These are phyloP conservation scores for Epinotia brunnichana DNA, from an alignment of 2,888 invertebrate genomes.

Conservation along the genomic window DNA sequence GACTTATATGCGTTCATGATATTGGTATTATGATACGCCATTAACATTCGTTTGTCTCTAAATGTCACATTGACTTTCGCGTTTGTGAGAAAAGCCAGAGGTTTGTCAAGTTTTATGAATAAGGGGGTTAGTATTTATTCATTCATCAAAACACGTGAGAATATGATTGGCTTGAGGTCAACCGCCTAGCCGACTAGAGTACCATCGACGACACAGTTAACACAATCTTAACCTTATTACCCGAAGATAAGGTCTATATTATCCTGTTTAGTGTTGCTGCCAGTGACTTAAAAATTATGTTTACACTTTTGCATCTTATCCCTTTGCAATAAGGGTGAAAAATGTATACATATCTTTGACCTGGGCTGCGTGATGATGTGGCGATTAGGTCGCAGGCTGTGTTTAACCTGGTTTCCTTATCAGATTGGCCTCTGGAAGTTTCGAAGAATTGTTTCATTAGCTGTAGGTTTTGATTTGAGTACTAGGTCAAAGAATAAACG, in stretches of 20 bases:
- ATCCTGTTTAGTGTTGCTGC: background rate
- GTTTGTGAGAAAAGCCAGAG: no score
- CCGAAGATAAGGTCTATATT: background rate
- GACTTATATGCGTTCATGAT: no score
- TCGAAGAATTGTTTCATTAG: slow-evolving; percentile 32
- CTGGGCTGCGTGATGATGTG: background rate
- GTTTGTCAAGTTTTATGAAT: no score
- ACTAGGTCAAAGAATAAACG: slow-evolving; percentile 15
- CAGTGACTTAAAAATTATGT: background rate
- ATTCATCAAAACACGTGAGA: background rate
- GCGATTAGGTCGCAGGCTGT: slow-evolving; percentile 2
- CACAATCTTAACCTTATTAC: background rate
- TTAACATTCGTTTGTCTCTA: no score
- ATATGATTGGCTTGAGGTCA: background rate
- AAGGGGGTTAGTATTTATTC: no score
- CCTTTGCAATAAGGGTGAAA: background rate
- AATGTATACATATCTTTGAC: background rate
- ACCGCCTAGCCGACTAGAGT: background rate
- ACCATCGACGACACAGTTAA: background rate
- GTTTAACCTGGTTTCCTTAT: slow-evolving; percentile 39
- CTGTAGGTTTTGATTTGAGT: slow-evolving; percentile 14
- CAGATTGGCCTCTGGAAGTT: slow-evolving; percentile 24
- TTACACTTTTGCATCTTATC: background rate
- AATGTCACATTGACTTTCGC: no score
- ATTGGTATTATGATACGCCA: no score